phyloP scores from a whole-genome alignment of 2,797 vertebrate species.

The Chanos chanos region DNA sequence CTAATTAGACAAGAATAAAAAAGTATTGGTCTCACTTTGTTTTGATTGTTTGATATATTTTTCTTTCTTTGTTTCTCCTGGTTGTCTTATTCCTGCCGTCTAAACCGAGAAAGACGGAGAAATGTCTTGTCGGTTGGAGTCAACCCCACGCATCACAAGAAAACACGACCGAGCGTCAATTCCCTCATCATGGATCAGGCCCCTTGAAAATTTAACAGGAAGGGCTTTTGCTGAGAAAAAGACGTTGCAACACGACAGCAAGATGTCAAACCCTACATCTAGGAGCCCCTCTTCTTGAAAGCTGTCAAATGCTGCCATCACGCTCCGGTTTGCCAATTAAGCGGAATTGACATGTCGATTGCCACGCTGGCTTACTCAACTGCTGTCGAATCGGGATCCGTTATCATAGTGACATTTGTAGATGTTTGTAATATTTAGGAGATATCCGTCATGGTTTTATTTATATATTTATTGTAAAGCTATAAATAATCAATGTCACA shows the following conservation, averaged over 20 bases:
- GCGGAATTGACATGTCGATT: constrained; percentile 63
- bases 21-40: constrained; percentile 21
- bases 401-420: constrained; percentile 45
- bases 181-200: constrained; percentile 53
- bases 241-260: constrained; percentile 53
- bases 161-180: constrained; percentile 31
- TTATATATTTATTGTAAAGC: constrained; percentile 33
- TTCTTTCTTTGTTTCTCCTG: constrained; percentile 15
- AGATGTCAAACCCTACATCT: constrained; percentile 62
- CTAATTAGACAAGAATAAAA: constrained; percentile 57
- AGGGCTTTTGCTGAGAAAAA: constrained; percentile 43
- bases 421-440: constrained; percentile 53
- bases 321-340: constrained; percentile 64
- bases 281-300: constrained; percentile 50
- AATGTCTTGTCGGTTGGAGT: constrained; percentile 19
- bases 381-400: constrained; percentile 32
- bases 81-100: constrained; percentile 23
- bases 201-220: constrained; percentile 47
- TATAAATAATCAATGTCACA: constrained; percentile 56
- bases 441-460: constrained; percentile 42
- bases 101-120: constrained; percentile 8
- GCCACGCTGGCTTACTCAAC: constrained; percentile 37
- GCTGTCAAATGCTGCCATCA: constrained; percentile 58
- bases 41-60: neutral
- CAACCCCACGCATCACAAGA: constrained; percentile 23